A percentile compares a stretch with the other conserved stretches of the same genome.
Conservation (phyloP, 2,888 invertebrate species). For the Glaucopsyche alexis region DNA sequence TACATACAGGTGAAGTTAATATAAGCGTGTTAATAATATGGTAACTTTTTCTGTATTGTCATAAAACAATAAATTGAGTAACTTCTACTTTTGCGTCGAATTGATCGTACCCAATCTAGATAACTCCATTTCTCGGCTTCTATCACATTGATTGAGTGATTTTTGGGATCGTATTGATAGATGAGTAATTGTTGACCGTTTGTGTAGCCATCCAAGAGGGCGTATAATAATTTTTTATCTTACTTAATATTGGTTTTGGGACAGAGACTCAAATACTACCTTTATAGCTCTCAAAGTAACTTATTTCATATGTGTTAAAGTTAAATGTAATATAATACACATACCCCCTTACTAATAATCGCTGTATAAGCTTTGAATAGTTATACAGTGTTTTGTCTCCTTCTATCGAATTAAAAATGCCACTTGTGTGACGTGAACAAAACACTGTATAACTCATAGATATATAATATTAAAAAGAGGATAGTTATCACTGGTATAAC, state of each 20-base stretch:
- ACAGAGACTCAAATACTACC: neutral
- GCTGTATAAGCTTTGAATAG: too few relatives aligned
- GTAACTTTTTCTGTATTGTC: too few relatives aligned
- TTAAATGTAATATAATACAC: too few relatives aligned
- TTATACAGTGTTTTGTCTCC: too few relatives aligned
- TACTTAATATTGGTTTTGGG: neutral
- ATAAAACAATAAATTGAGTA: neutral
- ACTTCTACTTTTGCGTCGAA: neutral
- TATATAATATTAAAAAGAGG: too few relatives aligned
- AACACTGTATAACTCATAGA: too few relatives aligned
- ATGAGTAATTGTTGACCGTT: constrained; percentile 22
- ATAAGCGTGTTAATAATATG: too few relatives aligned
- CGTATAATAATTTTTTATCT: constrained; percentile 5
- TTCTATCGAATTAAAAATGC: too few relatives aligned
- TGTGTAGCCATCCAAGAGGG: neutral
- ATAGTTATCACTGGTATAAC: too few relatives aligned
- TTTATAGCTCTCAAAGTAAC: neutral
- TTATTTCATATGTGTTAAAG: neutral
- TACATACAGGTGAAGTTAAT: too few relatives aligned
- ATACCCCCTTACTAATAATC: too few relatives aligned
- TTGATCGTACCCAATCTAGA: constrained; percentile 1
- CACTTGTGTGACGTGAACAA: too few relatives aligned
- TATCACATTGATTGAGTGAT: constrained; percentile 10
- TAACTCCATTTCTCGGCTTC: constrained; percentile 7
- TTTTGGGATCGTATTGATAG: constrained; percentile 9